These are phyloP conservation scores for Drosophila equinoxialis DNA, from an alignment of 1,140 invertebrate species.

Conservation along the genomic window DNA sequence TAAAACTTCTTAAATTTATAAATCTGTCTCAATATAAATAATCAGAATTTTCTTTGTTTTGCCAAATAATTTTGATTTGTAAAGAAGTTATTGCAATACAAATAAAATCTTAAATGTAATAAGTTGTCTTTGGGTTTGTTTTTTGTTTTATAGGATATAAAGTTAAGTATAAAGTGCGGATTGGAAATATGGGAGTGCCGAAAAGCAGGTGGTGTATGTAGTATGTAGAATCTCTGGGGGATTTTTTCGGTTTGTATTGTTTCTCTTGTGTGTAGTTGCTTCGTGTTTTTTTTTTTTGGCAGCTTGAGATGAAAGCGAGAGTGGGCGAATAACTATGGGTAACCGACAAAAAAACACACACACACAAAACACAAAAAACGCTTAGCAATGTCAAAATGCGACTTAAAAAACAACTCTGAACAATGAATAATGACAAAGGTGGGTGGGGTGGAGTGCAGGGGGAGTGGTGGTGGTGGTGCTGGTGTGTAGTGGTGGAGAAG, in stretches of 20 bases:
- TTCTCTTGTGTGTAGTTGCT: not conserved
- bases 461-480: too few species aligned
- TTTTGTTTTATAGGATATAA: too few species aligned
- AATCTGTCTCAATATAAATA: too few species aligned
- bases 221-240: not conserved
- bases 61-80: too few species aligned
- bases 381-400: conserved; percentile 50
- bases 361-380: conserved; percentile 10
- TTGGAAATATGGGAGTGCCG: not conserved
- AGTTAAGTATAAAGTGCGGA: conserved; percentile 35
- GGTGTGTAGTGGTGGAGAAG: not conserved
- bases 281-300: conserved; percentile 18
- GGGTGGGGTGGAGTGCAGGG: conserved; percentile 25
- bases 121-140: too few species aligned
- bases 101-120: too few species aligned
- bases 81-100: too few species aligned
- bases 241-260: conserved; percentile 14
- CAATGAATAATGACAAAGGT: conserved; percentile 31
- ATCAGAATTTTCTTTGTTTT: too few species aligned
- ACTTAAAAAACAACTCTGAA: conserved; percentile 52
- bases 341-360: not conserved
- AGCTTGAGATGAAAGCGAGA: conserved; percentile 68
- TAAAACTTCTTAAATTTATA: too few species aligned
- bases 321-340: conserved; percentile 38
- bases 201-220: not conserved